These are phyloP conservation scores for Uloborus plumipes DNA, from an alignment of 2,888 invertebrate genomes.

Conservation along the genomic window DNA sequence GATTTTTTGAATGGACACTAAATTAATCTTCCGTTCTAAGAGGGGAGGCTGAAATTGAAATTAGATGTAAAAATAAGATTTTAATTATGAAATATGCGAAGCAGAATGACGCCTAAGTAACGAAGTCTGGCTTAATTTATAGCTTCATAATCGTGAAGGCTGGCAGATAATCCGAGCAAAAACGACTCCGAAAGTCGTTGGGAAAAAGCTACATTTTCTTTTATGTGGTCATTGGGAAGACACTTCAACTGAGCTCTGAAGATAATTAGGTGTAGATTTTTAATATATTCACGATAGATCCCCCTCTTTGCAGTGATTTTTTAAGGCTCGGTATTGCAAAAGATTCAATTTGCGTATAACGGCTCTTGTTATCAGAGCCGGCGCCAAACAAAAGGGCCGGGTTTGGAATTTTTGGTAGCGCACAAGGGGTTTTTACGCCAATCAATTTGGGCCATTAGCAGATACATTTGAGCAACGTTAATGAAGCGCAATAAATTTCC, in stretches of 20 bases:
- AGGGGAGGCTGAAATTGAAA: neutral
- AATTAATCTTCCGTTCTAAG: slow-evolving; percentile 1
- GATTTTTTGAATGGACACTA: neutral
- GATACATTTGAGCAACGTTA: slow-evolving; percentile 53
- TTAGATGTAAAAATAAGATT: slow-evolving; percentile 21
- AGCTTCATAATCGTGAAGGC: slow-evolving; percentile 36
- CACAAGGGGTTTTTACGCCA: slow-evolving; percentile 59
- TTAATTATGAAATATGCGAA: slow-evolving; percentile 28
- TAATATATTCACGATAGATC: slow-evolving; percentile 10
- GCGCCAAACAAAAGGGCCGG: slow-evolving; percentile 40
- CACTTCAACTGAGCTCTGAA: slow-evolving; percentile 26
- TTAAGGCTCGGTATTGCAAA: slow-evolving; percentile 26
- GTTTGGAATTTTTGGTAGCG: slow-evolving; percentile 36
- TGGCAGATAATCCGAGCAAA: slow-evolving; percentile 38
- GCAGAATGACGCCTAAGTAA: neutral
- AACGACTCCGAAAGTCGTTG: slow-evolving; percentile 25
- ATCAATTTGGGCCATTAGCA: slow-evolving; percentile 60
- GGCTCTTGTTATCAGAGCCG: slow-evolving; percentile 42
- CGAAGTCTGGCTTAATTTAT: slow-evolving; percentile 39
- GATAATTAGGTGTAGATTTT: slow-evolving; percentile 54
- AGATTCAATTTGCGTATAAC: slow-evolving; percentile 56
- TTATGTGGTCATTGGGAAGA: slow-evolving; percentile 45
- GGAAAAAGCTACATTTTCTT: slow-evolving; percentile 49
- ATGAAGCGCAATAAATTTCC: slow-evolving; percentile 59
- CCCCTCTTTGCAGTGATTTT: slow-evolving; percentile 12